phyloP scores from a whole-genome alignment of 2,113 vertebrate genomes.

The Labeo rohita region DNA sequence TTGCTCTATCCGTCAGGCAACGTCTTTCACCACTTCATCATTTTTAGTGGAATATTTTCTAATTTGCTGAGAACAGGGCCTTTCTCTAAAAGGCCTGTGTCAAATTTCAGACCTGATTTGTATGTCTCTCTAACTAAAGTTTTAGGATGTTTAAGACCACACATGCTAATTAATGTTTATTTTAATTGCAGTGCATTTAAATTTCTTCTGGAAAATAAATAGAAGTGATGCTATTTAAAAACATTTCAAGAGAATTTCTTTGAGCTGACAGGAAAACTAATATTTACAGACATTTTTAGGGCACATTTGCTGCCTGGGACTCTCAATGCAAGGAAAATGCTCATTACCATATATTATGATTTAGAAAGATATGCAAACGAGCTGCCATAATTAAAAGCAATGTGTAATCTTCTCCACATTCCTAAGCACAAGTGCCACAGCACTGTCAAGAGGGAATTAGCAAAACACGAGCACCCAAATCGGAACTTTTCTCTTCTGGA shows the following conservation, averaged over 20 bases:
- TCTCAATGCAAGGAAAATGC: slow-evolving; percentile 54
- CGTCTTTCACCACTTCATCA: neutral
- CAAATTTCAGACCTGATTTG: slow-evolving; percentile 11
- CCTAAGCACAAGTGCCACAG: slow-evolving; percentile 39
- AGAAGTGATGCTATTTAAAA: slow-evolving; percentile 43
- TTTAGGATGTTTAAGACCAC: neutral
- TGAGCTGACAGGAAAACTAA: slow-evolving; percentile 58
- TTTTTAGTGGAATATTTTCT: neutral
- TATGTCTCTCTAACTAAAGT: neutral
- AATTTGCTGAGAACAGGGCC: neutral
- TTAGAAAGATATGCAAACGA: slow-evolving; percentile 64
- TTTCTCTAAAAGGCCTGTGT: neutral
- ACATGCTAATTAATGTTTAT: slow-evolving; percentile 29
- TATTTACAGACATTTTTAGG: slow-evolving; percentile 65
- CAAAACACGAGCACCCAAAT: slow-evolving; percentile 49
- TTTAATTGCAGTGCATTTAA: slow-evolving; percentile 31
- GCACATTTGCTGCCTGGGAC: slow-evolving; percentile 55
- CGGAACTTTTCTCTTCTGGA: slow-evolving; percentile 43
- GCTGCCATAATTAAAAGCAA: slow-evolving; percentile 62
- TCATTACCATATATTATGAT: slow-evolving; percentile 64
- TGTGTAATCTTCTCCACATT: slow-evolving; percentile 53
- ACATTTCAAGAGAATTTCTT: slow-evolving; percentile 42
- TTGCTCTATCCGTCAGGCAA: neutral
- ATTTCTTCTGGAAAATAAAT: slow-evolving; percentile 37
- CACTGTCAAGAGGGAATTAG: slow-evolving; percentile 61